Base-by-base conservation (phyloP, 23 tunicate genomes). In the Diplosoma virens region DNA sequence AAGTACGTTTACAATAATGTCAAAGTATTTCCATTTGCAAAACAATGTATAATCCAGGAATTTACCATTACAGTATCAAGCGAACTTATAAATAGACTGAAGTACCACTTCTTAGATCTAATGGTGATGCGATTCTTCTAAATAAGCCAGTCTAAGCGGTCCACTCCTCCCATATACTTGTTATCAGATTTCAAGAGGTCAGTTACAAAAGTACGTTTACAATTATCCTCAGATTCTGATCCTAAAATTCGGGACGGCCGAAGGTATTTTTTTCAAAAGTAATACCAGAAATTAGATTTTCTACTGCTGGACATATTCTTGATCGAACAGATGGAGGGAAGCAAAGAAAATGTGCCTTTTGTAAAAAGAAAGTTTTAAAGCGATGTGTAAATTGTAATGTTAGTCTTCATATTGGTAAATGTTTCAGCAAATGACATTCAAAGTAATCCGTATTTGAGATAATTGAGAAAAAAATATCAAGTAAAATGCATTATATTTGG, bases 71-170 rank as follows among this genome's bases (percentile, higher is more conserved):
- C 21, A 16, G 20, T 25, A 55, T 55, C 63, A 55, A 55, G 63
- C 17, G 25, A 55, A 25, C 20, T 55, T 22, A 20, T 55, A 20
- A 55, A 55, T 14, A 55, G 63, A 25, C 24, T 55, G 63, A 11
- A 55, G 24, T 55, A 55, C 63, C 63, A 55, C 63, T 55, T 55
- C 24, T 55, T 55, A 11, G 24, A 11, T 55, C 63, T 16, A 55
- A 55, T 55, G 21, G 25, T 6, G 20, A 55, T 55, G 17, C 21
- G 24, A 20, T 20, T 14, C 20, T 55, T 11, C 20, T 55, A 4
- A 7, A 41, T 41, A 9, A 41, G 50, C 50, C 50, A 41, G 50
- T 41, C 50, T 7, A 41, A 14, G 14, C 14, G 50, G 14, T 41
- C 14, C 9, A 41, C 50, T 41, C 50, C 50, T 7, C 50, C 50